Conservation (phyloP, 2,888 invertebrate genomes). For the Vandiemenella viatica region DNA sequence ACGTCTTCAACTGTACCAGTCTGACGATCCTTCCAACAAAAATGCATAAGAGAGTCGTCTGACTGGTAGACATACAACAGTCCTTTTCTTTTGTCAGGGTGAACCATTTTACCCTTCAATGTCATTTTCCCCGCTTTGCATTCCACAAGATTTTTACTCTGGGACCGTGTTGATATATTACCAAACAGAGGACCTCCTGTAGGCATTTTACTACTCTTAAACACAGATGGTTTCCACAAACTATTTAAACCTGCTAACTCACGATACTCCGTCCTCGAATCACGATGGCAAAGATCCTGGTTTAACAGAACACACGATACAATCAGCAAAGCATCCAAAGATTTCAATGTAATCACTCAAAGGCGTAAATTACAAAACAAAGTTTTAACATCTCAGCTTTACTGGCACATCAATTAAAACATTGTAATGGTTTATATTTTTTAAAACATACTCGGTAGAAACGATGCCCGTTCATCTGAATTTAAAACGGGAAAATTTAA, state of each 20-base stretch:
- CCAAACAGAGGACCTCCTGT: constrained; percentile 59
- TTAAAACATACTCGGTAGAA: too few relatives aligned
- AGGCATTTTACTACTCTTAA: constrained; percentile 32
- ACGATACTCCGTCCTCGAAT: not conserved
- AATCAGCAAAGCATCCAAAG: too few relatives aligned
- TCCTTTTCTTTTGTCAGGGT: constrained; percentile 90
- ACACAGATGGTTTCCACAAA: not conserved
- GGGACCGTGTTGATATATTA: constrained; percentile 56
- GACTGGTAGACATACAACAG: constrained; percentile 88
- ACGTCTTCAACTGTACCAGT: constrained; percentile 85
- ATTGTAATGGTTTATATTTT: too few relatives aligned
- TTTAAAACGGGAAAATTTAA: too few relatives aligned
- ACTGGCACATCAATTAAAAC: too few relatives aligned
- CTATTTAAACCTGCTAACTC: not conserved
- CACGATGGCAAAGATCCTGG: not conserved
- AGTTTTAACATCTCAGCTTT: too few relatives aligned
- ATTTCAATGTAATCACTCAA: too few relatives aligned
- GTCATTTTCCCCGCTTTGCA: constrained; percentile 95
- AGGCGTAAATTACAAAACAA: too few relatives aligned
- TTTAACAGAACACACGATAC: too few relatives aligned
- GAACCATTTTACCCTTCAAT: constrained; percentile 82
- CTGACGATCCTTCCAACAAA: constrained; percentile 97
- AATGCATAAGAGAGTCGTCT: constrained; percentile 95
- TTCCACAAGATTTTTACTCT: constrained; percentile 83
- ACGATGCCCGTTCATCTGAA: too few relatives aligned